Percentiles rank a stretch among this genome's conserved stretches.
Conservation (phyloP, 2,113 vertebrate genomes). For the Casuarius casuarius region DNA sequence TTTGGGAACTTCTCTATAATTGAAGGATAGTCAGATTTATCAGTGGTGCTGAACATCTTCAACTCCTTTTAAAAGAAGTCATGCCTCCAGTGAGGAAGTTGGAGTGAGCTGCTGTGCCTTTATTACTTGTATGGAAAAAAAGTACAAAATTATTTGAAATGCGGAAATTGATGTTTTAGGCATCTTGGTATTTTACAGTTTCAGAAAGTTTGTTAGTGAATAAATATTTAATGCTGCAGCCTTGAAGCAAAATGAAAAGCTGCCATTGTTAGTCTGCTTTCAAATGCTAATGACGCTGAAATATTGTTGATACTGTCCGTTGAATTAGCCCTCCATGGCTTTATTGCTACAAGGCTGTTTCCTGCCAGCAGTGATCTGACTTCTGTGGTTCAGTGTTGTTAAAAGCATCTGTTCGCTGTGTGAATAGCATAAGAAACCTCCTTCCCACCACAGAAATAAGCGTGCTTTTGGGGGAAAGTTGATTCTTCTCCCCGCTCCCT, state of each 20-base stretch:
- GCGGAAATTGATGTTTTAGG: neutral
- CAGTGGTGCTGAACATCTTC: neutral
- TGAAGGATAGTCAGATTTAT: neutral
- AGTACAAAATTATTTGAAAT: neutral
- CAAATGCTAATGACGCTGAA: fast-evolving
- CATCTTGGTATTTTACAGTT: neutral
- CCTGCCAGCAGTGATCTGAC: neutral
- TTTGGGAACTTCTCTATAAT: neutral
- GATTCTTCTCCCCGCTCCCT: neutral
- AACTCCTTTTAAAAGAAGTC: neutral
- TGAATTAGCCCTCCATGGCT: neutral
- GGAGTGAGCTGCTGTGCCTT: neutral
- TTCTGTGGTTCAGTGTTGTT: neutral
- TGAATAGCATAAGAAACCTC: neutral
- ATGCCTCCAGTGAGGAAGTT: neutral
- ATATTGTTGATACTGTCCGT: fast-evolving
- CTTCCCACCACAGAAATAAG: neutral
- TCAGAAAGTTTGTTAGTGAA: neutral
- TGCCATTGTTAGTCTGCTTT: neutral
- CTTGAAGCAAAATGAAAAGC: neutral
- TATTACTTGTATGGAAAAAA: neutral
- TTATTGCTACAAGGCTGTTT: neutral
- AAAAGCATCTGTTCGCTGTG: neutral
- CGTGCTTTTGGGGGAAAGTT: neutral
- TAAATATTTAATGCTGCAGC: neutral